Base-by-base conservation (phyloP, 2,888 invertebrate genomes). In the Ommatoiulus sabulosus region DNA sequence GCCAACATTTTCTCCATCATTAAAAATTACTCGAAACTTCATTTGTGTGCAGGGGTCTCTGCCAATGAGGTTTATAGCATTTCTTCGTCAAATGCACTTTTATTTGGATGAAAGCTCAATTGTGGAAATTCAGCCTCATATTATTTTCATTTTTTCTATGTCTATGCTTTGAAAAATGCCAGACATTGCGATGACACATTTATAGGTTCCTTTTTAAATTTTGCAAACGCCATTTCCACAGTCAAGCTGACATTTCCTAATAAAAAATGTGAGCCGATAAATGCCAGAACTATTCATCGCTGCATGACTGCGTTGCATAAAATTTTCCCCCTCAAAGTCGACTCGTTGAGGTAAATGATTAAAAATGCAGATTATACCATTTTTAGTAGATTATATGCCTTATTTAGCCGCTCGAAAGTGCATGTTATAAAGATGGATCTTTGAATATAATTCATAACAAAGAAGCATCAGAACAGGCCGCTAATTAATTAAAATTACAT, bases 121-220 rank as follows among this genome's bases (percentile, higher is more conserved):
- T 46, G 46, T 46, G 8, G 8, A 8, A 46, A 46, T 46, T 46
- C 46, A 46, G 46, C 6, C 46, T 46, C 8, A 5, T 46, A 7
- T 5, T 46, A 46, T 72, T 72, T 72, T 24, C n/a, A 72, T 72
- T 72, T 72, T 72, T 24, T 46, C 6, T 10, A 24, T 72, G 24
- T 24, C 72, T 24, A 8, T 72, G 15, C 52, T 24, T 24, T 24
- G 72, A 6, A 72, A 72, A 72, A 24, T 72, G 20, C 17, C 72
- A 24, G 24, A 4, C 72, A 72, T 72, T 72, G 72, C 24, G 72
- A 72, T 72, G 72, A 72, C 72, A 72, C n/a, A n/a, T 72, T 24
- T 8, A 72, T 24, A 17, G 24, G 20, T 24, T 7, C 8, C 8
- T 46, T 46, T 46, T 46, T 46, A 46, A 24, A 24, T 24, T 72